Evolutionary conservation across 2,113 vertebrate species (phyloP).

Genomic region (Gopherus evgoodei): DNA sequence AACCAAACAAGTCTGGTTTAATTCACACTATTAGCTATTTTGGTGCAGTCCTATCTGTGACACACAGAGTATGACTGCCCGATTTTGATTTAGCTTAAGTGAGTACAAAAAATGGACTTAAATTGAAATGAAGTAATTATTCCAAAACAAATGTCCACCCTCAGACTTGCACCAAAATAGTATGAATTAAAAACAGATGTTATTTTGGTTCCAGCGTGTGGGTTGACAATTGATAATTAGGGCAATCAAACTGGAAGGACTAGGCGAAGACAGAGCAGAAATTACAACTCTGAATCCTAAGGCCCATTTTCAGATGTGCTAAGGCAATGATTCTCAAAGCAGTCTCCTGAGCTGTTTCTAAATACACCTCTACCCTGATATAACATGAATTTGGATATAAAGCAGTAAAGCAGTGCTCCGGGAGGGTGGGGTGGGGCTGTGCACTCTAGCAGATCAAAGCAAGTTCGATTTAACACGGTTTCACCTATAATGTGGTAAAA

Average conservation of each 20-base stretch:
- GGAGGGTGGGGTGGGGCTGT: no score
- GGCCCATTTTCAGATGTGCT: background rate
- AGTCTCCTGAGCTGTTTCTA: background rate
- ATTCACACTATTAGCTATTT: background rate
- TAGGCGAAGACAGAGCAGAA: background rate
- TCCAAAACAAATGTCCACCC: background rate
- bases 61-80: background rate
- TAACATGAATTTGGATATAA: no score
- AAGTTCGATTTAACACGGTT: no score
- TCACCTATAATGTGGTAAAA: no score
- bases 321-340: background rate
- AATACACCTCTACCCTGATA: background rate
- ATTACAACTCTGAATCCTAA: background rate
- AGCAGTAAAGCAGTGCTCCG: no score
- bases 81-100: background rate
- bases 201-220: background rate
- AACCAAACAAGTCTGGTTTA: background rate
- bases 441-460: no score
- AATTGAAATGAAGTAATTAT: no score
- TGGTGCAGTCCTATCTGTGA: background rate
- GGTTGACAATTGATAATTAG: background rate
- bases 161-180: background rate
- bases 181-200: background rate
- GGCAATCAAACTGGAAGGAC: background rate
- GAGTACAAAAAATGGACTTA: background rate